phyloP scores from a whole-genome alignment of 2,113 vertebrate species.

The Rhea americana region DNA sequence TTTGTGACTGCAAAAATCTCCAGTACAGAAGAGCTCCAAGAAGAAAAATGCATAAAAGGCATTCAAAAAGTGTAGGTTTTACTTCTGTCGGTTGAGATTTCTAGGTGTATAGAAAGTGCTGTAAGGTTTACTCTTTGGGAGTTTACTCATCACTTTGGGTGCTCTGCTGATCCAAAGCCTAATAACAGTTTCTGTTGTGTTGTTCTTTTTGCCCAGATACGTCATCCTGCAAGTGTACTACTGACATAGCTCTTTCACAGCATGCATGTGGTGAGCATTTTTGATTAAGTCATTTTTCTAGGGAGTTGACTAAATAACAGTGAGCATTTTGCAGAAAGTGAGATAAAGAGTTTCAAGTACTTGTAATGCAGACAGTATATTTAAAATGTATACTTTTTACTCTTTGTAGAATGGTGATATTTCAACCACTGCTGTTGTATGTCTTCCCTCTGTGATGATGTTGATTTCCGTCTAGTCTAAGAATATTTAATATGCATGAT shows the following conservation, averaged over 20 bases:
- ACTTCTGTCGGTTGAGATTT: neutral
- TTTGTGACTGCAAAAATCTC: neutral
- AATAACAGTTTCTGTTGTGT: neutral
- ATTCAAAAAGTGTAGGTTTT: neutral
- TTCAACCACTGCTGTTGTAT: neutral
- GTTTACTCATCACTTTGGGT: neutral
- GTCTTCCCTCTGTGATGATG: neutral
- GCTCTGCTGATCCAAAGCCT: neutral
- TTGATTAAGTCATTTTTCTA: neutral
- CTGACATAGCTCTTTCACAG: neutral
- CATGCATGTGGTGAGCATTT: neutral
- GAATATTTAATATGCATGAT: neutral
- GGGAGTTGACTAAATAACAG: neutral
- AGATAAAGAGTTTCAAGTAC: neutral
- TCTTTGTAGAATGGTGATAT: neutral
- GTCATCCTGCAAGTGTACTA: neutral
- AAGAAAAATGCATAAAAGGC: neutral
- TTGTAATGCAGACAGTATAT: rapidly evolving
- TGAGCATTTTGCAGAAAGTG: neutral
- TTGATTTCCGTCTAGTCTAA: neutral
- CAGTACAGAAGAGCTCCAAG: neutral
- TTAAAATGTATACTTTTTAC: neutral
- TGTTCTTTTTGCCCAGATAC: neutral
- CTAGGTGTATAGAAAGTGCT: rapidly evolving
- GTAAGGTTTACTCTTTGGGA: neutral